Evolutionary conservation across 2,113 vertebrate species (phyloP).

Genomic region (Canis aureus): DNA sequence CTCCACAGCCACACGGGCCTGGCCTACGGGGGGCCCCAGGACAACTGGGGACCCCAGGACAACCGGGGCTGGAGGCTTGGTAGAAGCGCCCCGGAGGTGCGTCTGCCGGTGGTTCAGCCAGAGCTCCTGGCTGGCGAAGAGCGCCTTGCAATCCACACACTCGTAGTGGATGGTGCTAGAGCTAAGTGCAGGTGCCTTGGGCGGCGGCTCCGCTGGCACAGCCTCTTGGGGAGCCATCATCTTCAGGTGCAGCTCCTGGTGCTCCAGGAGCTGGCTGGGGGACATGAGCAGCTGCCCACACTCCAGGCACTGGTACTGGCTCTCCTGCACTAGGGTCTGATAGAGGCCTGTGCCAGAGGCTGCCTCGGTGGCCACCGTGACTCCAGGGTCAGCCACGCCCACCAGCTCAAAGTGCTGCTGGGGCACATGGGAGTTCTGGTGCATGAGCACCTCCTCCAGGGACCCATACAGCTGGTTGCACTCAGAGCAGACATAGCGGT

Average conservation of each 20-base stretch:
- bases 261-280: constrained; percentile 83
- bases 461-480: constrained; percentile 94
- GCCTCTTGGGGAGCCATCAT: constrained; percentile 81
- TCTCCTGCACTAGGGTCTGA: constrained; percentile 84
- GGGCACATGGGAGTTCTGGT: constrained; percentile 92
- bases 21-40: constrained; percentile 71
- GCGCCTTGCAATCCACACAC: constrained; percentile 93
- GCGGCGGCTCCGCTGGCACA: constrained; percentile 30
- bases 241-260: constrained; percentile 86
- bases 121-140: constrained; percentile 91
- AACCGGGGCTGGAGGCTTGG: constrained; percentile 68
- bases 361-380: constrained; percentile 81
- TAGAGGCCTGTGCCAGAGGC: constrained; percentile 80
- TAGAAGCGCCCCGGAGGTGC: constrained; percentile 80
- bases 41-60: constrained; percentile 77
- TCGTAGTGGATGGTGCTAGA: constrained; percentile 88
- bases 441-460: constrained; percentile 93
- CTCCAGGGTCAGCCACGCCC: constrained; percentile 80
- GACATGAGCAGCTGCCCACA: constrained; percentile 86
- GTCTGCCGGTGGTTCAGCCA: constrained; percentile 93
- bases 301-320: constrained; percentile 86
- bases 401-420: constrained; percentile 86
- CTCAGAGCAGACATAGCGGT: constrained; percentile 95
- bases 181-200: constrained; percentile 63
- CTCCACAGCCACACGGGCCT: constrained; percentile 84